Conservation (phyloP, 2,113 vertebrate species). For the Hemibagrus wyckioides region DNA sequence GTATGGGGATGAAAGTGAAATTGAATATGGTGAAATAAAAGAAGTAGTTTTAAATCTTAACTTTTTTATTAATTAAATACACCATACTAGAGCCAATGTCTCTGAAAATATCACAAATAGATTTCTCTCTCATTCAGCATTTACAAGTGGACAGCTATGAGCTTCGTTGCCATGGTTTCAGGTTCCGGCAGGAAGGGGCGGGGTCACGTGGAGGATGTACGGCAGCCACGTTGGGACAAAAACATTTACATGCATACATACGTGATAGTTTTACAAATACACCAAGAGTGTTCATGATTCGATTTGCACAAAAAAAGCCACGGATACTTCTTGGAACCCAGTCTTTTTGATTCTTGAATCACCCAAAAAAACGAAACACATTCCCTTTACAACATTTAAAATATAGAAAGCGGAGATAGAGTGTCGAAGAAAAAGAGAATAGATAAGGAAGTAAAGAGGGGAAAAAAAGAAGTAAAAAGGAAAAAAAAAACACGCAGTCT, state of each 20-base stretch:
- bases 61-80: slow-evolving; percentile 99
- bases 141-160: slow-evolving; percentile 90
- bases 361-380: slow-evolving; percentile 82
- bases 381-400: slow-evolving; percentile 97
- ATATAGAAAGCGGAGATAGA: slow-evolving; percentile 98
- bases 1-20: neutral
- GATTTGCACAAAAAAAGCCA: slow-evolving; percentile 93
- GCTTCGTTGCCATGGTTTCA: slow-evolving; percentile 71
- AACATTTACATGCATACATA: slow-evolving; percentile 99
- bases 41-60: slow-evolving; percentile 76
- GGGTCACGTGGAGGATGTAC: slow-evolving; percentile 68
- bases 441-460: slow-evolving; percentile 75
- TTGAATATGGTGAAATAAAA: slow-evolving; percentile 20
- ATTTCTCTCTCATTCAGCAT: slow-evolving; percentile 99
- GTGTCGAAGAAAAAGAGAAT: slow-evolving; percentile 88
- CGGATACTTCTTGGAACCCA: slow-evolving; percentile 73
- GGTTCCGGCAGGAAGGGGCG: slow-evolving; percentile 52
- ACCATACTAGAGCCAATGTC: slow-evolving; percentile 99
- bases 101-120: slow-evolving; percentile 99
- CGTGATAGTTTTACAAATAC: slow-evolving; percentile 99
- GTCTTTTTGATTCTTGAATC: slow-evolving; percentile 77
- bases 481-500: slow-evolving; percentile 72
- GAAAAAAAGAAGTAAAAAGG: slow-evolving; percentile 58
- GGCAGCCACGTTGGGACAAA: slow-evolving; percentile 93
- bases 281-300: slow-evolving; percentile 95